Base-by-base conservation (phyloP, 2,797 vertebrate species). In the Takifugu ocellatus region DNA sequence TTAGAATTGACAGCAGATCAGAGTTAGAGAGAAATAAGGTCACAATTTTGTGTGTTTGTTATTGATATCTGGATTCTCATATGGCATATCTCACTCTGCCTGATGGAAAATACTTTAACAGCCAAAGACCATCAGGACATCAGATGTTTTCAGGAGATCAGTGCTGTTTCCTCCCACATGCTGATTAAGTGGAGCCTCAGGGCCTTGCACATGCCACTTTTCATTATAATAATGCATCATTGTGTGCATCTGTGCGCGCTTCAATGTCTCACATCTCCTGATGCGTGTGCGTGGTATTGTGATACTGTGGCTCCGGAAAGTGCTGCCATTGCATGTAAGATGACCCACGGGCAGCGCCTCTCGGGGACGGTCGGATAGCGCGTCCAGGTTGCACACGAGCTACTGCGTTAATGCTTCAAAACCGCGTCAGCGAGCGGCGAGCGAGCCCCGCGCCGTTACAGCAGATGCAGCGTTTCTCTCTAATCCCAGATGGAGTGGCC, bases 151-250 rank as follows among this genome's bases (percentile, higher is more conserved):
- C 31, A 49, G 44, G 27, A 65, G 51, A 62, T 62, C 26, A 47
- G 31, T 54, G 25, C 16, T 0, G 50, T 52, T n/a, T 42, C 25
- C 62, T 31, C 49, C 26, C 48, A 39, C 56, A 66, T 61, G 56
- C 56, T 77, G 70, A 85, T 78, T 64, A 70, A 72, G 77, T 74
- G 62, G 54, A 72, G 61, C 80, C 74, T 62, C 54, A 5, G 65
- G 75, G 63, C 77, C 56, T 68, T 68, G 63, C 77, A 79, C 75
- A 85, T 79, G 74, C 64, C 51, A 52, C 61, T 64, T 83, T 82
- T 85, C 67, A 84, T 88, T 87, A 78, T 59, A 52, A 75, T 56
- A 71, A 66, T 83, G 67, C 59, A 63, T 72, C 72, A 53, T 59
- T 61, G 74, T 75, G 59, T 57, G 56, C 53, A 67, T 27, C 17